These are phyloP conservation scores for Drosophila tripunctata DNA, from an alignment of 2,888 invertebrate species.

Conservation along the genomic window DNA sequence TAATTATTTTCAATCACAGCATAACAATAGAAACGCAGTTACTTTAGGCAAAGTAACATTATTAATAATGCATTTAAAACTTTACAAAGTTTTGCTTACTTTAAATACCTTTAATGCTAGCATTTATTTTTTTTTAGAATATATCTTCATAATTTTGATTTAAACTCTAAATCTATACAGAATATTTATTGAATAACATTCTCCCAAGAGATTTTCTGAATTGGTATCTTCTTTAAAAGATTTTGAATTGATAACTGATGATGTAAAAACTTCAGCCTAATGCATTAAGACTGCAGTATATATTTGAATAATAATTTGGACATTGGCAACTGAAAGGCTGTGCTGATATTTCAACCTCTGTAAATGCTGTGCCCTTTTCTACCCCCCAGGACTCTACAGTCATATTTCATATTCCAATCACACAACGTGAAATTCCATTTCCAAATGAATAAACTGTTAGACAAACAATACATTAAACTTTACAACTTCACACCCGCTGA, in stretches of 20 bases:
- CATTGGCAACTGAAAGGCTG: background rate
- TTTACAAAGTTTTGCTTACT: too few relatives aligned
- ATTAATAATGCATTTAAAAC: too few relatives aligned
- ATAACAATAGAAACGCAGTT: too few relatives aligned
- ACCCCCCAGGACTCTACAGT: slow-evolving; percentile 7
- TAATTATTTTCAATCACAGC: too few relatives aligned
- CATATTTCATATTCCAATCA: slow-evolving; percentile 64
- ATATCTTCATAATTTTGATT: too few relatives aligned
- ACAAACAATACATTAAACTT: slow-evolving; percentile 79
- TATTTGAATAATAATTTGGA: slow-evolving; percentile 4
- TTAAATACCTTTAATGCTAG: too few relatives aligned
- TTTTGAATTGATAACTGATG: background rate
- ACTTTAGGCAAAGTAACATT: too few relatives aligned
- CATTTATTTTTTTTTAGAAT: too few relatives aligned
- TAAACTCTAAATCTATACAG: background rate
- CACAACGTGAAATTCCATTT: slow-evolving; percentile 56
- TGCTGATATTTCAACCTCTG: background rate
- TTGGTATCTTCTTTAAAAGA: background rate
- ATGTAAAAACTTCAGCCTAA: background rate
- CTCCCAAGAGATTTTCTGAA: background rate
- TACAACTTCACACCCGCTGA: slow-evolving; percentile 81
- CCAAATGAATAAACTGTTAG: slow-evolving; percentile 80
- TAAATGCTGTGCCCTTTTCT: slow-evolving; percentile 9
- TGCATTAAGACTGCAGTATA: background rate
- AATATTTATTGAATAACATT: too few relatives aligned